These are phyloP conservation scores for Oreonectes daqikongensis DNA, from an alignment of 2,797 vertebrate species.

Conservation along the genomic window DNA sequence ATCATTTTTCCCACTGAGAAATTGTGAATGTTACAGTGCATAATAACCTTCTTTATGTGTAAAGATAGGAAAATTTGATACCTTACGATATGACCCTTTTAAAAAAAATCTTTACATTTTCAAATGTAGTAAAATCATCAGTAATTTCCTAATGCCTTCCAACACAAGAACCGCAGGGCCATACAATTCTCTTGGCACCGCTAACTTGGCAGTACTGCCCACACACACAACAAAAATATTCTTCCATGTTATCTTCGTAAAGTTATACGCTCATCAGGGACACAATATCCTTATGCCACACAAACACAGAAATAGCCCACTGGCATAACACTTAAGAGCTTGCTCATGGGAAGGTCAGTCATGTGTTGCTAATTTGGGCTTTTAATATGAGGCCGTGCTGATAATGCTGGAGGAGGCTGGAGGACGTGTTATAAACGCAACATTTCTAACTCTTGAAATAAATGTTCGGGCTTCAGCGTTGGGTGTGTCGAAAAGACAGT, in stretches of 20 bases:
- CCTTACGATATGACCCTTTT: background rate
- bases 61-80: background rate
- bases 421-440: background rate
- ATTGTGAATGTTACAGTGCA: background rate
- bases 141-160: background rate
- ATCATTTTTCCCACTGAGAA: background rate
- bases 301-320: slow-evolving; percentile 29
- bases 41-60: background rate
- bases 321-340: slow-evolving; percentile 22
- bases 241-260: slow-evolving; percentile 18
- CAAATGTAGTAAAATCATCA: background rate
- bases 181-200: slow-evolving; percentile 20
- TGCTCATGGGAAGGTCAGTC: slow-evolving; percentile 38
- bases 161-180: slow-evolving; percentile 12
- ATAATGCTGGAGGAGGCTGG: slow-evolving; percentile 4
- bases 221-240: slow-evolving; percentile 7
- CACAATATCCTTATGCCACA: slow-evolving; percentile 8
- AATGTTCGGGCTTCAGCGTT: background rate
- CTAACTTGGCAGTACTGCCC: background rate
- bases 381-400: slow-evolving; percentile 24
- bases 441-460: background rate
- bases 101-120: background rate
- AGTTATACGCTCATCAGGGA: slow-evolving; percentile 13
- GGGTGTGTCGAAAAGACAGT: slow-evolving; percentile 3
- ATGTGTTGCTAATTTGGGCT: slow-evolving; percentile 32